phyloP scores from a whole-genome alignment of 2,888 invertebrate species.

The Platycheirus rosarum region DNA sequence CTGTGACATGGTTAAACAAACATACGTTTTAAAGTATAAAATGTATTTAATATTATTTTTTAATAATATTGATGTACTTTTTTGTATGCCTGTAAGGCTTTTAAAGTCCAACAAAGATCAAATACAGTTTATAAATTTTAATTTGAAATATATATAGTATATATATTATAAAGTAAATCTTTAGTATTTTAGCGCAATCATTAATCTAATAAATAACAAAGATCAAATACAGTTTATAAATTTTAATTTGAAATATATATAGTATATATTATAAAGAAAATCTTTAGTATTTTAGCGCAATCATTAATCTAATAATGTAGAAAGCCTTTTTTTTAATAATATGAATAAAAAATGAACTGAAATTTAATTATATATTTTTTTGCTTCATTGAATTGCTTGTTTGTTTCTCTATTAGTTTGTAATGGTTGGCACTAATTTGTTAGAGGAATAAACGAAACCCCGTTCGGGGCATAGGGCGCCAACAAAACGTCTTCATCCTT shows the following conservation, averaged over 20 bases:
- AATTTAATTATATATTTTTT: slow-evolving; percentile 5
- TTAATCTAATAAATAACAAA: too few relatives aligned
- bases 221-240: slow-evolving; percentile 36
- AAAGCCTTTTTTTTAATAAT: slow-evolving; percentile 33
- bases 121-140: slow-evolving; percentile 34
- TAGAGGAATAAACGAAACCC: too few relatives aligned
- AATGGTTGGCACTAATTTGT: too few relatives aligned
- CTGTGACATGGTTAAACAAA: slow-evolving; percentile 57
- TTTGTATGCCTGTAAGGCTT: slow-evolving; percentile 32
- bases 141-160: slow-evolving; percentile 19
- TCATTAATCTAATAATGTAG: slow-evolving; percentile 47
- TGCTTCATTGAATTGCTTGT: neutral
- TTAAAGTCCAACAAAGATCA: slow-evolving; percentile 50
- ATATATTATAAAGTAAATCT: slow-evolving; percentile 6
- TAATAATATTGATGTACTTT: slow-evolving; percentile 25
- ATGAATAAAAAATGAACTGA: slow-evolving; percentile 46
- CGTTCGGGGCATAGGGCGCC: too few relatives aligned
- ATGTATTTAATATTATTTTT: slow-evolving; percentile 48
- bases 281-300: slow-evolving; percentile 31
- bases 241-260: slow-evolving; percentile 4
- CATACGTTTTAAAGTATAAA: slow-evolving; percentile 44
- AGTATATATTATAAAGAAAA: slow-evolving; percentile 1
- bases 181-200: slow-evolving; percentile 39
- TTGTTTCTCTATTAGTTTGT: too few relatives aligned
- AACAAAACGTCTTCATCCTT: too few relatives aligned